Evolutionary conservation across 1,140 invertebrate species (phyloP), one percentile per base, ranked within the genome.

Genomic region (Drosophila equinoxialis): DNA sequence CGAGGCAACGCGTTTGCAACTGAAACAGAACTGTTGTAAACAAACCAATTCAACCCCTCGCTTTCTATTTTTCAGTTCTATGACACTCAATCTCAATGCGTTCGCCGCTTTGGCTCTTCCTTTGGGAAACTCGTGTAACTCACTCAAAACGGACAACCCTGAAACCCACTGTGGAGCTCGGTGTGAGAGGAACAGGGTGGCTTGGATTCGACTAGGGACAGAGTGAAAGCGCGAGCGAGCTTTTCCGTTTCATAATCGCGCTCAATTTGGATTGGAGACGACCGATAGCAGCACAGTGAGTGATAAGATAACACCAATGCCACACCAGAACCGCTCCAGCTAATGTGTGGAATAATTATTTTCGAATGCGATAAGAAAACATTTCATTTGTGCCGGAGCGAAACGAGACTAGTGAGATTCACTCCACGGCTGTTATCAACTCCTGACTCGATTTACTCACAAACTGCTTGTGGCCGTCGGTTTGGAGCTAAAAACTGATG

Each of bases 31-130:
- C 74, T 82, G 62, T 76, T 79, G 89, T 91, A 90, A 90, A 90
- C 89, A 90, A 90, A 90, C 80, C 74, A 79, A 85, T 82, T 81
- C 89, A 91, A 91, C 89, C 89, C 89, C 89, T 78, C 87, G 75
- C 62, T 48, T 77, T 79, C 65, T 63, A 63, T 63, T 76, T 69
- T 51, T 51, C 45, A 51, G 45, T 51, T 51, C 17, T 23, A 51
- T 77, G 64, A 58, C 74, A 79, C 70, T 79, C 77, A 79, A 51
- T 51, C 45, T 51, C 45, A 51, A 79, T 51, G 42, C 62, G 39
- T 74, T 77, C 70, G 54, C 65, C 60, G 72, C 45, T 41, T 61
- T 65, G 57, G 66, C 48, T 65, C 59, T 65, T 81, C 68, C 69
- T 82, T 89, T 75, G 65, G 84, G 68, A 51, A 68, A 87, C 66